These are phyloP conservation scores for Heliconius cydno DNA, from an alignment of 2,888 invertebrate genomes.

Conservation along the genomic window DNA sequence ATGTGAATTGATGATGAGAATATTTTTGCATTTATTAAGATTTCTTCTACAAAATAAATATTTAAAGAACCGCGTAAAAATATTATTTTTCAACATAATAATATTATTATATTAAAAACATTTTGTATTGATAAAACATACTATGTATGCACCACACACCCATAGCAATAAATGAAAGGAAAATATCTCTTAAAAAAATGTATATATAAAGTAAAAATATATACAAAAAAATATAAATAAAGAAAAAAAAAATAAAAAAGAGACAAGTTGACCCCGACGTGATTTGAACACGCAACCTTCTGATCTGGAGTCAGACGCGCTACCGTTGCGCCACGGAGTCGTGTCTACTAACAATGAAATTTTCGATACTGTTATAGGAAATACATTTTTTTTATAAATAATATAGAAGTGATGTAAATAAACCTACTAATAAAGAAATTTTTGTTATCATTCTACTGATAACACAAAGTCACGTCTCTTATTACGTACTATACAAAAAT, in stretches of 20 bases:
- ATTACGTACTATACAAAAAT: not conserved
- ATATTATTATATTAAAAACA: too few relatives aligned
- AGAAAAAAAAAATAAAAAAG: not conserved
- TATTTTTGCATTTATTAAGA: too few relatives aligned
- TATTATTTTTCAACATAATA: too few relatives aligned
- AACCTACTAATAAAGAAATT: not conserved
- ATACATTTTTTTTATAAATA: not conserved
- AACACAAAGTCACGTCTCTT: not conserved
- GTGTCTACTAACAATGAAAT: accelerated
- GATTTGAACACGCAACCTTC: slow-evolving; percentile 99
- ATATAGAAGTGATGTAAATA: not conserved
- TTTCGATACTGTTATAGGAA: too few relatives aligned
- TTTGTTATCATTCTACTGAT: slow-evolving; percentile 1
- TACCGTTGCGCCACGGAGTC: slow-evolving; percentile 98
- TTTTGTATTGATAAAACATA: too few relatives aligned
- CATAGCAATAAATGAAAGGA: too few relatives aligned
- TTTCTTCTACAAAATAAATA: too few relatives aligned
- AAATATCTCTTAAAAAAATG: too few relatives aligned
- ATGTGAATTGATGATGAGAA: not conserved
- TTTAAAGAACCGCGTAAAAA: too few relatives aligned
- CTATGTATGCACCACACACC: too few relatives aligned
- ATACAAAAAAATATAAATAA: not conserved
- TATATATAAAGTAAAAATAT: not conserved
- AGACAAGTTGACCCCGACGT: slow-evolving; percentile 92
- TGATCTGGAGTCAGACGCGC: slow-evolving; percentile 99